A percentile compares a stretch with the other conserved stretches of the same genome.
Conservation (phyloP, 2,113 vertebrate genomes). For the Nannospalax galili region DNA sequence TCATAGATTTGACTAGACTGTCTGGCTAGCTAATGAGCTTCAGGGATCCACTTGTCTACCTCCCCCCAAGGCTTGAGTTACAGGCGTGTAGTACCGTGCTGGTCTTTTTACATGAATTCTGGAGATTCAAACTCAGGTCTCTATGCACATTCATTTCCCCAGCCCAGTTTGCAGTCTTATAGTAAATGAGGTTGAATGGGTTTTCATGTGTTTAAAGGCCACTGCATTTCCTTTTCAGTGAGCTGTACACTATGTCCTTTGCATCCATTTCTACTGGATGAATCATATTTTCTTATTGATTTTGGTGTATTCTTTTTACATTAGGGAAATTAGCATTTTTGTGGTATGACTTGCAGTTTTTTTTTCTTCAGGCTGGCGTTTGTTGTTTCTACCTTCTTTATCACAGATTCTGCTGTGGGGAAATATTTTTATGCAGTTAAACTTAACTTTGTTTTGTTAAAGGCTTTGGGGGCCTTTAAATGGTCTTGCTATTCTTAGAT, state of each 20-base stretch:
- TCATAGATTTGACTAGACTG: neutral
- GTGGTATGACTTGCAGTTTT: constrained; percentile 45
- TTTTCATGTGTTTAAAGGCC: neutral
- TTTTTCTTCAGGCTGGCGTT: neutral
- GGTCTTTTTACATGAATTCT: neutral
- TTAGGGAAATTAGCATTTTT: constrained; percentile 27
- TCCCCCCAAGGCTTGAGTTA: too few species aligned
- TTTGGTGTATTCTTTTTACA: neutral
- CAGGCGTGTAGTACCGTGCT: too few species aligned
- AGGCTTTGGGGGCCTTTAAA: constrained; percentile 17
- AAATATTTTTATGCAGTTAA: constrained; percentile 16
- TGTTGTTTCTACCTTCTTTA: neutral
- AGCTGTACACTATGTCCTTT: neutral
- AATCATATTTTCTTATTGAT: constrained; percentile 39
- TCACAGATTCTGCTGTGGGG: neutral
- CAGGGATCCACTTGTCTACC: neutral
- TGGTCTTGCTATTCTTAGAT: constrained; percentile 21
- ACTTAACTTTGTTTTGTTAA: neutral
- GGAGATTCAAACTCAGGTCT: neutral
- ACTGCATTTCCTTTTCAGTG: neutral
- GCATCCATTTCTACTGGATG: neutral
- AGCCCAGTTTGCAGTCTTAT: neutral
- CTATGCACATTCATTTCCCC: neutral
- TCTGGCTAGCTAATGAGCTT: neutral
- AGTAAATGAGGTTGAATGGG: neutral